Percentiles rank a stretch among this genome's conserved stretches.
Conservation (phyloP, 2,888 invertebrate genomes). For the Drosophila sordidula region DNA sequence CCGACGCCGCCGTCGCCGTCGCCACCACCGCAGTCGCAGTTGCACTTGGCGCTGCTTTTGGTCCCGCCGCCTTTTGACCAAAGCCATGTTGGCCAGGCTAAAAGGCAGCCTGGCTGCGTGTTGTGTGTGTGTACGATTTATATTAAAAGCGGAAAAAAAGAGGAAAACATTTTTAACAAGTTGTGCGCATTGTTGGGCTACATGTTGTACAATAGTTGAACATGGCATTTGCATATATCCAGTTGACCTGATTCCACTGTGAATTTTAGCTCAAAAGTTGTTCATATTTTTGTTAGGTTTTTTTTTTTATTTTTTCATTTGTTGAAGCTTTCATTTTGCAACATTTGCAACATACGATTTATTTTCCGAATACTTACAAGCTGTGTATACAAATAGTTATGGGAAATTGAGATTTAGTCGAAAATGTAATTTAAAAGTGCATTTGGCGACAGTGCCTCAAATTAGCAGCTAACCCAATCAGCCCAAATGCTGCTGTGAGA, state of each 20-base stretch:
- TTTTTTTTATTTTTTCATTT: background rate
- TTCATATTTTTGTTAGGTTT: constrained; percentile 15
- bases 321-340: constrained; percentile 14
- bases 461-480: constrained; percentile 44
- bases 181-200: constrained; percentile 56
- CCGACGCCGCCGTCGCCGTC: background rate
- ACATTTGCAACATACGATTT: constrained; percentile 7
- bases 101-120: constrained; percentile 33
- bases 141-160: constrained; percentile 33
- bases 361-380: background rate
- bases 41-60: constrained; percentile 70
- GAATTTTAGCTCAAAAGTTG: constrained; percentile 17
- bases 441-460: constrained; percentile 32
- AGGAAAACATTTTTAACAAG: constrained; percentile 54
- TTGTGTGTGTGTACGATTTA: constrained; percentile 29
- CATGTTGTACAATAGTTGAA: constrained; percentile 60
- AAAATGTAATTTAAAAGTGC: constrained; percentile 19
- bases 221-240: constrained; percentile 72
- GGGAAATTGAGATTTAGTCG: constrained; percentile 29
- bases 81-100: constrained; percentile 32
- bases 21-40: constrained; percentile 35
- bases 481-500: background rate
- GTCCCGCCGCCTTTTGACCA: constrained; percentile 49
- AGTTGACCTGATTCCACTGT: constrained; percentile 67
- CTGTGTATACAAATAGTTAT: constrained; percentile 6